Base-by-base conservation (phyloP, 2,888 invertebrate genomes). In the Acanthoscelides obtectus region DNA sequence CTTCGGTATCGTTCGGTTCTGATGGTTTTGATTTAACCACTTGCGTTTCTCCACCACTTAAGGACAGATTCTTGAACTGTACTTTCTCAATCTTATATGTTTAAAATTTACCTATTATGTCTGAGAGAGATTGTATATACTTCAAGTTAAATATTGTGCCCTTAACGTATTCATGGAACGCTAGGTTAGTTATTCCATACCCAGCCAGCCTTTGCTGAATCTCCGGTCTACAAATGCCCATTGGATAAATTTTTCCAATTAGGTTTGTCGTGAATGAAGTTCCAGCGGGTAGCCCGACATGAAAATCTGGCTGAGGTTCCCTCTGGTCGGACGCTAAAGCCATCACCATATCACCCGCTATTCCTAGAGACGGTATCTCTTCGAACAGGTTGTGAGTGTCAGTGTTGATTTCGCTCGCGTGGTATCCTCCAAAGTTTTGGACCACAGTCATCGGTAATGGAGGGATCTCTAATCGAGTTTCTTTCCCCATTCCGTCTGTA, bases 21-120 rank as follows among this genome's bases (percentile, higher is more conserved):
- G n/a, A n/a, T n/a, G n/a, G n/a, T 65, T 3, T 65, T 3, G 65
- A 71, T 22, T 67, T 72, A 20, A 80, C 71, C 4, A 77, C 74
- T 74, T 79, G 79, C 2, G 78, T 75, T 70, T 80, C 78, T n/a
- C 80, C 78, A 22, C 78, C 79, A 6, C 25, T 71, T 66, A 72
- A n/a, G 1, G 70, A 72, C 22, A 76, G 67, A 69, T 76, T 77
- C 22, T 73, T 73, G 66, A 80, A 75, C 0, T 19, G 20, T 20
- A 80, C 74, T 72, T 79, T 79, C 45, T 79, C 78, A 20, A 67
- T 74, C 25, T 72, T 74, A 45, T 76, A 77, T 5, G 65, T 65
- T 12, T 65, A 3, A 65, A 65, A 20, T 12, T 65, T 65, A 5
- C 65, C 65, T 4, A 65, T 12, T n/a, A 65, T 65, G 12, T 65